Evolutionary conservation across 2,113 vertebrate species (phyloP).

Genomic region (Gopherus evgoodei): DNA sequence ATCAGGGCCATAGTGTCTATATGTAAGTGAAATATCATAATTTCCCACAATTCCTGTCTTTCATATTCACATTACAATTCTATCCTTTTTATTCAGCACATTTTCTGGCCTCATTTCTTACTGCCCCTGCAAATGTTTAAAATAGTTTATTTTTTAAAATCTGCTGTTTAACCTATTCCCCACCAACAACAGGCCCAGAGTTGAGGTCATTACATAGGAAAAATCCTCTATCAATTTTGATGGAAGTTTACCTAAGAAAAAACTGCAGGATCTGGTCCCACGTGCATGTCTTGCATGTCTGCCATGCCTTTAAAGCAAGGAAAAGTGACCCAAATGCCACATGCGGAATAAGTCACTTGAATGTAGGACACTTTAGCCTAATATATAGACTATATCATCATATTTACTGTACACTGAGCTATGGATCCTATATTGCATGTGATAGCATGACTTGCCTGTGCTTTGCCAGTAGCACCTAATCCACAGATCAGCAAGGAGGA

Average conservation of each 20-base stretch:
- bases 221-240: neutral
- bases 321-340: neutral
- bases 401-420: neutral
- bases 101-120: neutral
- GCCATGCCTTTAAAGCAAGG: neutral
- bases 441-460: constrained; percentile 51
- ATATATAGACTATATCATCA: neutral
- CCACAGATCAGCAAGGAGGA: constrained; percentile 26
- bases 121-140: neutral
- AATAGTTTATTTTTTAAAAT: neutral
- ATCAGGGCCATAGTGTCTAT: neutral
- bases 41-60: neutral
- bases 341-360: neutral
- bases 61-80: neutral
- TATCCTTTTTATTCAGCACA: accelerated
- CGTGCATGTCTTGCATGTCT: neutral
- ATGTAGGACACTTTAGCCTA: neutral
- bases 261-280: neutral
- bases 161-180: neutral
- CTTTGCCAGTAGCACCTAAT: constrained; percentile 31
- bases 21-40: neutral
- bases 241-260: neutral
- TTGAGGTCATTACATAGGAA: neutral
- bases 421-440: neutral
- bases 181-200: neutral